Evolutionary conservation across 1,140 invertebrate genomes (phyloP), one percentile per base, ranked within the genome.

Genomic region (Monochamus saltuarius): DNA sequence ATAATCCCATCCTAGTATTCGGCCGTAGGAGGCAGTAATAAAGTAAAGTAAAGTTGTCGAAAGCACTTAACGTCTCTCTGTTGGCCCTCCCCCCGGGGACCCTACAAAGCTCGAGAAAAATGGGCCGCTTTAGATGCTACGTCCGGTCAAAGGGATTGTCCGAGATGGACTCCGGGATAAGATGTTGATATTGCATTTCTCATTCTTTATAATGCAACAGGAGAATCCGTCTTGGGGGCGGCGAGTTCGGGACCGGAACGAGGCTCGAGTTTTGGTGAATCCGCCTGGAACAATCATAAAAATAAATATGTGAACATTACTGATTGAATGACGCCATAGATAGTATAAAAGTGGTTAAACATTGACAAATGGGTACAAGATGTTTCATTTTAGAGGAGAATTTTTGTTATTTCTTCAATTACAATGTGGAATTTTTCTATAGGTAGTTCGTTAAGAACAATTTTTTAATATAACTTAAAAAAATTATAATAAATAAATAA

Each of bases 131-230:
- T 72, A 72, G 70, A 72, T 68, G 62, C 66, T 60, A 72, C 62
- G 68, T 72, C 68, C 68, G 66, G 70, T 72, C 67, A 72, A 72
- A 72, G 70, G 68, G 67, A 70, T 70, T 65, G 68, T 70, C 66
- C 69, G 67, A 72, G 71, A 75, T 72, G 72, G 70, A 75, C 72
- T 70, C 29, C 56, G 62, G 64, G 69, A 72, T 71, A 71, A 68
- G 71, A 73, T 75, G 73, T 74, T 74, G 72, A 74, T 74, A 74
- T 74, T 74, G 73, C 71, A 74, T 74, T 73, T 75, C 73, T 73
- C 73, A 70, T 75, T 73, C 73, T 73, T 73, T 74, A 73, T 74
- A 75, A 73, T 73, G 73, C 72, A 74, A 73, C 71, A 74, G 69
- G 66, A 71, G 72, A 70, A 64, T 67, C 46, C 60, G 54, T 60